Evolutionary conservation across 2,888 invertebrate species (phyloP).

Genomic region (Pseudococcus longispinus): DNA sequence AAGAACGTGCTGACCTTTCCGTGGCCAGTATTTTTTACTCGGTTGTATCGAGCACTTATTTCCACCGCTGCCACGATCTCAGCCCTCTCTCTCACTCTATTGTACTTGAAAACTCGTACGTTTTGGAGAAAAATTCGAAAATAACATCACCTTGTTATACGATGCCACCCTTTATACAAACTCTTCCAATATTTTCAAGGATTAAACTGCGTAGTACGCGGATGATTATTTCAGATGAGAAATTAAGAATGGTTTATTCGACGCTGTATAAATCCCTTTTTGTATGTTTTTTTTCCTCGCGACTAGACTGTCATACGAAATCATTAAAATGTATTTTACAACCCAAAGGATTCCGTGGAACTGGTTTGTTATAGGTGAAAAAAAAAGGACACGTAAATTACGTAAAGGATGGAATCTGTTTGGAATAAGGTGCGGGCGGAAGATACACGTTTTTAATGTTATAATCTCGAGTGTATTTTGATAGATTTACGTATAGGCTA

Average conservation of each 20-base stretch:
- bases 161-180: background rate
- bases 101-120: background rate
- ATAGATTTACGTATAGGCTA: background rate
- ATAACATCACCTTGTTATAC: background rate
- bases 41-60: background rate
- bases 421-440: background rate
- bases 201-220: background rate
- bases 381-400: background rate
- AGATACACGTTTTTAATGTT: background rate
- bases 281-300: background rate
- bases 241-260: background rate
- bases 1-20: background rate
- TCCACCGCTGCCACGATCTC: background rate
- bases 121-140: background rate
- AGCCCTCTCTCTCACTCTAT: background rate
- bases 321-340: background rate
- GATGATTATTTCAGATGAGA: too few species aligned
- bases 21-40: background rate
- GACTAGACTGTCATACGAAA: background rate
- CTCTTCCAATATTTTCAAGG: background rate
- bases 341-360: background rate
- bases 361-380: background rate
- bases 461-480: constrained; percentile 21
- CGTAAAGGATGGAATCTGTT: background rate
- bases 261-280: background rate